phyloP scores from a whole-genome alignment of 2,797 vertebrate species.

The Gallirallus australis region DNA sequence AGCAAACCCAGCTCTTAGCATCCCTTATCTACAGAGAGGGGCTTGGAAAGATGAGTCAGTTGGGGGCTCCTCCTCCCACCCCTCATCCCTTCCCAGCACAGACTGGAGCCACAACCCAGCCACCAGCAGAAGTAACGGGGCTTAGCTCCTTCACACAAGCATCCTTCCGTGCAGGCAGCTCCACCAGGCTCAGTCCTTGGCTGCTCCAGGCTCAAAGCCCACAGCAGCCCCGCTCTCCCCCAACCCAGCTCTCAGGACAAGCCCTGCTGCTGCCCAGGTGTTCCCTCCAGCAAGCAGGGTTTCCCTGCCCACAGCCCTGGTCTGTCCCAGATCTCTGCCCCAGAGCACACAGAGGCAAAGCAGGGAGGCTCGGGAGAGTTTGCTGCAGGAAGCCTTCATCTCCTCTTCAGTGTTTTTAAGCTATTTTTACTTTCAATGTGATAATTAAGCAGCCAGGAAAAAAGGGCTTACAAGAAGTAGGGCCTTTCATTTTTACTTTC shows the following conservation, averaged over 20 bases:
- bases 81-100: background rate
- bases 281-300: too few species aligned
- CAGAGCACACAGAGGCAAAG: too few species aligned
- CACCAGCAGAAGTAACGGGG: too few species aligned
- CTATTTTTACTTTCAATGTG: background rate
- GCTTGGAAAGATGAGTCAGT: background rate
- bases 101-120: background rate
- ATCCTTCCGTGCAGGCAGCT: background rate
- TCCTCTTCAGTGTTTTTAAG: background rate
- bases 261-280: too few species aligned
- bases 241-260: background rate
- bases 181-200: background rate
- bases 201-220: background rate
- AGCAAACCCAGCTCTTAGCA: constrained; percentile 33
- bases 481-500: background rate
- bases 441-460: background rate
- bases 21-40: constrained; percentile 29
- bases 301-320: background rate
- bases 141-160: fast-evolving
- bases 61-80: background rate
- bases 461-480: background rate
- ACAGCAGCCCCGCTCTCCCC: background rate
- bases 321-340: background rate
- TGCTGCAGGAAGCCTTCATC: background rate
- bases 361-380: background rate